phyloP scores from a whole-genome alignment of 2,797 vertebrate genomes.

The Paguma larvata region DNA sequence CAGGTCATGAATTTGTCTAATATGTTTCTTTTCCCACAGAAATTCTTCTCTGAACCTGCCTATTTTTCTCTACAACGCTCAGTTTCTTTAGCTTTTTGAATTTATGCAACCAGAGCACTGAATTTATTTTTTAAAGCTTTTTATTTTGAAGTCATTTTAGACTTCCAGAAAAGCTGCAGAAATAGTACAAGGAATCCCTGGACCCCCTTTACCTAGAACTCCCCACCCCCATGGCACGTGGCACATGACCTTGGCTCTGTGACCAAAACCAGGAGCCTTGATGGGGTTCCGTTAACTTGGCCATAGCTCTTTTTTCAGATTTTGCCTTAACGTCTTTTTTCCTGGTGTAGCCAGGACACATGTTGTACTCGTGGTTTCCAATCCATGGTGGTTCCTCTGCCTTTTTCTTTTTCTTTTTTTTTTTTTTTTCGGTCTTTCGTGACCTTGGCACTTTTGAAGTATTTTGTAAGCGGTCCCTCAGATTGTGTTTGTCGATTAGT shows the following conservation, averaged over 20 bases:
- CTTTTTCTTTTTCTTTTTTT: neutral
- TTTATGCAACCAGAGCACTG: neutral
- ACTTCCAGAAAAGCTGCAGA: neutral
- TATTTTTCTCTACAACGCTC: neutral
- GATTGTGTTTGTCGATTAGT: neutral
- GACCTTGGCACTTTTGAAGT: neutral
- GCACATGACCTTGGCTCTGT: neutral
- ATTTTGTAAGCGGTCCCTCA: neutral
- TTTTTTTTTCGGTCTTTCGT: neutral
- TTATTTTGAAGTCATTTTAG: neutral
- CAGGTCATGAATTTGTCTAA: neutral
- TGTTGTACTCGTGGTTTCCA: neutral
- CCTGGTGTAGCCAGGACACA: neutral
- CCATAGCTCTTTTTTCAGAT: neutral
- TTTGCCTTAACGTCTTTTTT: neutral
- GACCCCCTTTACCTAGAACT: rapidly evolving
- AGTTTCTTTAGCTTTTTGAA: neutral
- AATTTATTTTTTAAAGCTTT: neutral
- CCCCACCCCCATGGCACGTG: neutral
- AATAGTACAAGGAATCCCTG: neutral
- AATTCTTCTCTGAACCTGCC: neutral
- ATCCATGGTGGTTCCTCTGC: neutral
- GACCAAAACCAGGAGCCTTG: neutral
- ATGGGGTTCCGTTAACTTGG: too few species aligned
- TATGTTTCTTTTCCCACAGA: neutral